Base-by-base conservation (phyloP, 2,797 vertebrate genomes). In the Catharus ustulatus region DNA sequence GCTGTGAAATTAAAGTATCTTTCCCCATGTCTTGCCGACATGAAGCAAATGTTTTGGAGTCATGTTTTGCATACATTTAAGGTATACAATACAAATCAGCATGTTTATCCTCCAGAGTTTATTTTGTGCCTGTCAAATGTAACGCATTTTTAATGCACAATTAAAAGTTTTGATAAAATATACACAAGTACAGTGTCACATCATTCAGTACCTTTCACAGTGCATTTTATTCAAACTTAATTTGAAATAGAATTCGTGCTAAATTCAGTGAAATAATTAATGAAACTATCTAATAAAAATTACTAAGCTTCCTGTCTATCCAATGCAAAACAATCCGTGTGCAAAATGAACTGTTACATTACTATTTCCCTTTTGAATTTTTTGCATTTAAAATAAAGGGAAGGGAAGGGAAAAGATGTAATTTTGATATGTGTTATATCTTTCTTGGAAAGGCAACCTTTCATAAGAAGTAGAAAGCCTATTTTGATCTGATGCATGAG, bases 161-260 rank as follows among this genome's bases (percentile, higher is more conserved):
- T 95, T 96, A 93, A 97, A 84, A 84, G 55, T 87, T 94, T 94
- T 90, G 76, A 94, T 95, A 95, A 97, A 97, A 97, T 94, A 92
- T 96, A 73, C 34, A 36, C 69, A 93, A 90, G 43, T 45, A 7
- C 27, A 57, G 15, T 48, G 32, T 62, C 43, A 51, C 82, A 78
- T 96, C 67, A 90, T 93, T 94, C 88, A 93, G 72, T 95, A 87
- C 20, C 73, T 95, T 73, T 77, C 79, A 79, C 43, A 93, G 30
- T 27, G 21, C 16, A 87, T 45, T 93, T 79, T 94, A 96, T 89
- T 90, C 66, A 49, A 93, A 67, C 49, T 92, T 78, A 55, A 83
- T 95, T 96, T 93, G 32, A 88, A 96, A 75, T n/a, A 85, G 62
- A 61, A 84, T 19, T 94, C 91, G 38, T 61, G 42, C 6, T 69